Percentiles rank a stretch among this genome's conserved stretches.
Evolutionary conservation across 2,113 vertebrate genomes (phyloP).

Genomic region (Hirundichthys speculiger): DNA sequence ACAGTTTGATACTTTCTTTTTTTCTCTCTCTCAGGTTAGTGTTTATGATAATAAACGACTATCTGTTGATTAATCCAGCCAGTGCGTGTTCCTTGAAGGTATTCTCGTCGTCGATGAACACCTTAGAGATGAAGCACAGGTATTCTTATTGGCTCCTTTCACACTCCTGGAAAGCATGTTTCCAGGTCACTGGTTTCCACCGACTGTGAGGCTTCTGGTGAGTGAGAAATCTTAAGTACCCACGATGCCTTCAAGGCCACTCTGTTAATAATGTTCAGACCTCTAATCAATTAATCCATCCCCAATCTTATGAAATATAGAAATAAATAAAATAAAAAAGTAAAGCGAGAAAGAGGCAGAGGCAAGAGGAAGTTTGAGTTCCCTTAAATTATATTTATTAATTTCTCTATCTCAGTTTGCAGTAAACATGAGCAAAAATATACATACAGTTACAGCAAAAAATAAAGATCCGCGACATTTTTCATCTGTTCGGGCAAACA

Average conservation of each 20-base stretch:
- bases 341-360: slow-evolving; percentile 13
- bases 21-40: too few species aligned
- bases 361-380: slow-evolving; percentile 42
- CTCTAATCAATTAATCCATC: background rate
- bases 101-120: too few species aligned
- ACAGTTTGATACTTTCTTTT: too few species aligned
- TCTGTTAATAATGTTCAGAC: too few species aligned
- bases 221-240: slow-evolving; percentile 21
- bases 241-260: too few species aligned
- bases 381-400: slow-evolving; percentile 79
- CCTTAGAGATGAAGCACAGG: too few species aligned
- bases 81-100: too few species aligned
- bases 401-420: slow-evolving; percentile 78
- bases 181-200: background rate
- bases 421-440: slow-evolving; percentile 81
- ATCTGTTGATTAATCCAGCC: background rate
- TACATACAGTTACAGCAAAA: slow-evolving; percentile 77
- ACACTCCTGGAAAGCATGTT: too few species aligned
- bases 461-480: slow-evolving; percentile 64
- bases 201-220: slow-evolving; percentile 38
- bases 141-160: background rate
- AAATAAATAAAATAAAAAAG: background rate
- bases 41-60: background rate
- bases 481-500: slow-evolving; percentile 38
- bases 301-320: background rate